Base-by-base conservation (phyloP, 2,113 vertebrate genomes). In the Calcarius ornatus region DNA sequence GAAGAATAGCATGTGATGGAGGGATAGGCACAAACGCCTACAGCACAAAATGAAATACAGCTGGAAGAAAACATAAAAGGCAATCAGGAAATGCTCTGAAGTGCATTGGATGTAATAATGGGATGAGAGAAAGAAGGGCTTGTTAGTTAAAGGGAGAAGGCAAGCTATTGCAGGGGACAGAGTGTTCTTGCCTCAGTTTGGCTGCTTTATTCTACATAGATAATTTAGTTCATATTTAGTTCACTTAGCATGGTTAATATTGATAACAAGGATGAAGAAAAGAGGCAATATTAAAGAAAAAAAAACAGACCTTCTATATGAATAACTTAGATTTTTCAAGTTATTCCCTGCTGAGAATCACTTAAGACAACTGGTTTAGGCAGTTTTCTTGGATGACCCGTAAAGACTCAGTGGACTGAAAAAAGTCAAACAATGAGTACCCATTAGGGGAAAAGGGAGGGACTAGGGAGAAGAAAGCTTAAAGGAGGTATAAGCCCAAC, bases 81-180 rank as follows among this genome's bases (percentile, higher is more conserved):
- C 87, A 94, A 94, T 93, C 90, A 90, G 70, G 48, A 81, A 89
- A 84, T 57, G 45, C 30, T 86, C 53, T 69, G 75, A 92, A 95
- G 87, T 56, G 60, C 38, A 37, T 75, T 75, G 77, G 27, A n/a
- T 33, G 8, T 37, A 72, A 92, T 60, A 71, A 79, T 0, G 0
- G 15, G 35, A 96, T 76, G 48, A 43, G 9, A 68, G 43, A 89
- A 87, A 94, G 43, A 79, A 56, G 28, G 4, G 5, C 17, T 61
- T 81, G n/a, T 18, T 79, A 37, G 43, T 71, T 65, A 76, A 85
- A 80, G 17, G 40, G 22, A 54, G 31, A 87, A 64, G 17, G 43
- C 0, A 0, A 75, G 35, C 13, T 89, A 27, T 8, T 65, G 53
- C 37, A 82, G 13, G 12, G 54, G 53, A 80, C 37, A 88, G 53